phyloP scores from a whole-genome alignment of 2,888 invertebrate species.

The Acleris laterana region DNA sequence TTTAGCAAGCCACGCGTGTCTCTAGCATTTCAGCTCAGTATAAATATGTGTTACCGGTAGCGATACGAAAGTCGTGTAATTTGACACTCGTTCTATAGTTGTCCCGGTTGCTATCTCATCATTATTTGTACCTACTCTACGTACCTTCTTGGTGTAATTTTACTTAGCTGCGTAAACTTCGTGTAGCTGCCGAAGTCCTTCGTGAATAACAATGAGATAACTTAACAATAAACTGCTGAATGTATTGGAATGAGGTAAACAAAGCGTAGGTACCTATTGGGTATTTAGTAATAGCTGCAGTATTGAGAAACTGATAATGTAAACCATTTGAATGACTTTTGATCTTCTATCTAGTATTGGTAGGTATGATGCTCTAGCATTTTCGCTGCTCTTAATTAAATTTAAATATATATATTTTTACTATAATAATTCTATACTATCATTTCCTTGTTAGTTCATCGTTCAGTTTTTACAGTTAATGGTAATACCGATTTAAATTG shows the following conservation, averaged over 20 bases:
- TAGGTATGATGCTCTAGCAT: too few species aligned
- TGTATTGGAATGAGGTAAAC: conserved; percentile 1
- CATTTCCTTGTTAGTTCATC: too few species aligned
- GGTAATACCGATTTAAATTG: too few species aligned
- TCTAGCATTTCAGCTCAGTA: not conserved
- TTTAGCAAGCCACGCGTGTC: too few species aligned
- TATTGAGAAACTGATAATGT: too few species aligned
- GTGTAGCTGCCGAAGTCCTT: conserved; percentile 11
- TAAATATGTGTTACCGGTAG: conserved; percentile 20
- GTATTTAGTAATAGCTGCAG: not conserved
- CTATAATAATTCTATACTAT: too few species aligned
- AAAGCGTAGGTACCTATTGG: not conserved
- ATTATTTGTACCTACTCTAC: conserved; percentile 21
- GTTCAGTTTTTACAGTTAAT: too few species aligned
- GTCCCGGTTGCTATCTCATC: conserved; percentile 32
- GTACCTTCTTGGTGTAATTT: conserved; percentile 26
- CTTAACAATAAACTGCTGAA: conserved; percentile 12
- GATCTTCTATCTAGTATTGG: too few species aligned
- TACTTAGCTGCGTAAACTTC: conserved; percentile 31
- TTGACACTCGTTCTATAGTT: conserved; percentile 25
- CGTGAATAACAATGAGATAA: conserved; percentile 25
- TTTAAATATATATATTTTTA: too few species aligned
- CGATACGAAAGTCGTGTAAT: conserved; percentile 16
- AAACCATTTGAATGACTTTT: too few species aligned
- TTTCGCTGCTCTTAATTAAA: too few species aligned